Base-by-base conservation (phyloP, 2,113 vertebrate genomes). In the Malurus elegans region DNA sequence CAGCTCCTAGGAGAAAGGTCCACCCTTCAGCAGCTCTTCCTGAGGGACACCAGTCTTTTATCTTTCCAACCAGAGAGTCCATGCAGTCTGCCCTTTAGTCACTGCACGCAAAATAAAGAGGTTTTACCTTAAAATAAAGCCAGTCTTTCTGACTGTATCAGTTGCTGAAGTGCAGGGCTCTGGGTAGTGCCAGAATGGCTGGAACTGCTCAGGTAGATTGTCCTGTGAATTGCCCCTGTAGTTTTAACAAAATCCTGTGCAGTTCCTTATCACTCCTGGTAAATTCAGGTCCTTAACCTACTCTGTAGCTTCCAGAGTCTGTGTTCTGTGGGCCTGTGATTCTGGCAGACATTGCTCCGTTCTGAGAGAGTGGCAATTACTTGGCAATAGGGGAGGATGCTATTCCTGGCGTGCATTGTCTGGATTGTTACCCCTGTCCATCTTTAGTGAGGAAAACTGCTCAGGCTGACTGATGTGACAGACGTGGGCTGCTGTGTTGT, bases 321-420 rank as follows among this genome's bases (percentile, higher is more conserved):
- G 13, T 38, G 28, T 47, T 48, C 42, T 28, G 13, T 24, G 0
- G 36, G 28, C 38, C 29, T 72, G 25, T 65, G 45, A 31, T 78
- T 32, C 53, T 14, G 17, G 23, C 20, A 61, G 60, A 21, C 0
- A 0, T n/a, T n/a, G 21, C 50, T 66, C 21, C 0, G 0, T 51
- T 75, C 29, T 67, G 40, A 71, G 34, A 51, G 54, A 9, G 29
- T 8, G 18, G 25, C 36, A 45, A 3, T 80, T 24, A 48, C 26
- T 18, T 66, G 54, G 10, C 2, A 2, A 1, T 31, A 75, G 18
- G 48, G 36, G 28, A 71, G 25, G 38, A 38, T 0, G 1, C 50
- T 11, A 13, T n/a, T 81, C 26, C 8, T 85, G 26, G 34, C 36
- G 20, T 70, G 16, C 4, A 0, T 40, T 70, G 26, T 66, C 81